phyloP scores from a whole-genome alignment of 2,888 invertebrate genomes.

The Aphodius granarius region DNA sequence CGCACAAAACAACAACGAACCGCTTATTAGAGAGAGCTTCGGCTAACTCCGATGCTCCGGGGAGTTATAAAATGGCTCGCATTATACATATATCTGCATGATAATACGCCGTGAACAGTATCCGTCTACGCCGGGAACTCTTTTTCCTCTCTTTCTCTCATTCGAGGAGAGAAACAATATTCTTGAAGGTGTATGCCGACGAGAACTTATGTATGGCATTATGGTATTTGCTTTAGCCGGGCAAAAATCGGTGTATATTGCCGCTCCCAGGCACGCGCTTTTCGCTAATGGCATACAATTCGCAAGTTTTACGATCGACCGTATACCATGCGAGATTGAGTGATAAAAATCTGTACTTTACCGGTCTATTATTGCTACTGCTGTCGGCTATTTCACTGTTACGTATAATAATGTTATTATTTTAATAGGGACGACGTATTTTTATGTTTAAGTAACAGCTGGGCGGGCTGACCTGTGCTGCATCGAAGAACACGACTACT shows the following conservation, averaged over 20 bases:
- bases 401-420: background rate
- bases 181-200: background rate
- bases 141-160: background rate
- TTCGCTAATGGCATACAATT: background rate
- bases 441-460: background rate
- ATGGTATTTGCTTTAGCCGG: background rate
- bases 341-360: background rate
- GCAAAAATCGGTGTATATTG: background rate
- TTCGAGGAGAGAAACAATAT: background rate
- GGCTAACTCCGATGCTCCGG: background rate
- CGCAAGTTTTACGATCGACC: background rate
- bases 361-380: background rate
- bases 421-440: background rate
- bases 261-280: background rate
- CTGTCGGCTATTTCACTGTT: background rate
- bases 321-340: background rate
- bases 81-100: constrained; percentile 4
- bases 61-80: background rate
- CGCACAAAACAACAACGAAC: background rate
- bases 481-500: no score
- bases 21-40: constrained; percentile 3
- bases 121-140: background rate
- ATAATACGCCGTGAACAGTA: constrained; percentile 6
- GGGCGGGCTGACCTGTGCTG: background rate
- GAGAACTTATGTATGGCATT: background rate